Base-by-base conservation (phyloP, 1,140 invertebrate genomes). In the Homarus americanus region DNA sequence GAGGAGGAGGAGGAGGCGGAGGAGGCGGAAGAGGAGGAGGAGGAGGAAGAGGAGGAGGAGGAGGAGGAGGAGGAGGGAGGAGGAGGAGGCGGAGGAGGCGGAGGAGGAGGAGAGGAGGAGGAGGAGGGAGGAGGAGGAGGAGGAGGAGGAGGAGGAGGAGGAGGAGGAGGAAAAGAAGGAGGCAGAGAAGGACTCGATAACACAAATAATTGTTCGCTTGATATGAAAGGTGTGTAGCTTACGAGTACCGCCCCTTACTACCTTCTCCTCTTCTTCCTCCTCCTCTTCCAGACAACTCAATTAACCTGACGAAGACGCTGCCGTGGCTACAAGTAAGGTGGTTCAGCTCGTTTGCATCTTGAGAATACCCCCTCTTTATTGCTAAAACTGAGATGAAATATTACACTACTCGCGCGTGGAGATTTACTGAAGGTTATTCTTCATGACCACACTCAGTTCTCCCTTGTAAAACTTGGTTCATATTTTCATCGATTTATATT, bases 171-270 rank as follows among this genome's bases (percentile, higher is more conserved):
- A 32, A 49, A 53, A 40, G n/a, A 9, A 12, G 34, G 85, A 0
- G 85, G 41, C 58, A 28, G 85, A 34, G 73, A 49, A 78, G 76
- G 76, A 82, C 79, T 82, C 79, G 24, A 66, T 83, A 75, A 76
- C 87, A 75, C 28, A 38, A 82, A 58, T 83, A 90, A 90, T 90
- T 82, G 87, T 90, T 90, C 66, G 79, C 76, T 90, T 83, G 80
- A 90, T 90, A 90, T 83, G 87, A 90, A 83, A 90, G 49, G 87
- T 83, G 40, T 82, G 44, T 15, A 90, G 44, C 32, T 7, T 49
- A 49, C 15, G 34, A 58, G 73, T 73, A 72, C 10, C 66, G 75
- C 79, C 36, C 34, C 87, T 32, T 66, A 44, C 69, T 76, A 28
- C 44, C 41, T 41, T 40, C 82, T 73, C 87, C 44, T 10, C 44